Conservation (phyloP, 2,888 invertebrate genomes). For the Apoda limacodes region DNA sequence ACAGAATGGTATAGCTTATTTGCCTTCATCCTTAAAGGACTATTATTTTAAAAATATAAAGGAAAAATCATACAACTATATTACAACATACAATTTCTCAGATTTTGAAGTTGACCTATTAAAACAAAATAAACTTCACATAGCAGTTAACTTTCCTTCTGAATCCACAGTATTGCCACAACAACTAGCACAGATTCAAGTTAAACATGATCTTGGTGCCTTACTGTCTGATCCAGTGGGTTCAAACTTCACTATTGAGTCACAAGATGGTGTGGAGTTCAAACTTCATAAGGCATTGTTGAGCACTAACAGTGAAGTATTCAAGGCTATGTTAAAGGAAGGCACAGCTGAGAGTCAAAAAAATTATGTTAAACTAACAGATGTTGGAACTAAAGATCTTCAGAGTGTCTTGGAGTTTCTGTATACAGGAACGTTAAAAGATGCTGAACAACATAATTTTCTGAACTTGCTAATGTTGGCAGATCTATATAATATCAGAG, state of each 20-base stretch:
- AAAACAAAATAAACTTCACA: conserved; percentile 38
- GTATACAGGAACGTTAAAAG: conserved; percentile 45
- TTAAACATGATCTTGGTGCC: conserved; percentile 37
- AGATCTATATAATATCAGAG: conserved; percentile 45
- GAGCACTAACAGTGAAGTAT: conserved; percentile 49
- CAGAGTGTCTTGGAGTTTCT: conserved; percentile 43
- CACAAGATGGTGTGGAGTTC: conserved; percentile 44
- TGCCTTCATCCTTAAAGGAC: conserved; percentile 29
- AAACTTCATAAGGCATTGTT: conserved; percentile 45
- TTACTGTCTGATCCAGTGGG: conserved; percentile 42
- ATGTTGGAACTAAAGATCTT: conserved; percentile 44
- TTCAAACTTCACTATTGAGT: conserved; percentile 51
- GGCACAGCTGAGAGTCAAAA: conserved; percentile 55
- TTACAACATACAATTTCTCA: conserved; percentile 45
- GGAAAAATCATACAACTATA: conserved; percentile 26
- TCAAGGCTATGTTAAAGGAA: conserved; percentile 56
- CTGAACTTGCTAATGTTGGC: conserved; percentile 43
- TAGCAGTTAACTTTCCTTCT: conserved; percentile 24
- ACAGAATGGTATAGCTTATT: conserved; percentile 30
- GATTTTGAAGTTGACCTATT: conserved; percentile 41
- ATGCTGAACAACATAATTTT: conserved; percentile 38
- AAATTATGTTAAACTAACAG: conserved; percentile 41
- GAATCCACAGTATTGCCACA: conserved; percentile 15
- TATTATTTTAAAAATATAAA: conserved; percentile 26
- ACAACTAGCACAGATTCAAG: conserved; percentile 28